Base-by-base conservation (phyloP, 2,113 vertebrate genomes). In the Indicator indicator region DNA sequence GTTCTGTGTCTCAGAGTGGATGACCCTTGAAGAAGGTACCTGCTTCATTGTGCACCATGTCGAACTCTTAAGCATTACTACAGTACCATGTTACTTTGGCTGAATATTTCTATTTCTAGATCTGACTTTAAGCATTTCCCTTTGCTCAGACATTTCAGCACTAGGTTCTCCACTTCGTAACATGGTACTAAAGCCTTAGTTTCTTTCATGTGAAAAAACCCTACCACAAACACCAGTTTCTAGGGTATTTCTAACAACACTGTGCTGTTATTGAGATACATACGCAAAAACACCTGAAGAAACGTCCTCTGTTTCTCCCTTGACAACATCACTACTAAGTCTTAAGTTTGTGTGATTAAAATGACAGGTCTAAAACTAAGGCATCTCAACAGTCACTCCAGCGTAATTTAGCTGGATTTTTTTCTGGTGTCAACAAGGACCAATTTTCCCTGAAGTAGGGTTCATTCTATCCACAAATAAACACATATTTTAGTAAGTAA, bases 81-180 rank as follows among this genome's bases (percentile, higher is more conserved):
- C 0, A 82, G 13, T 27, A 92, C 4, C 12, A 71, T 0, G 0
- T 28, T 73, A 55, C 32, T 38, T 9, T 12, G 15, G 28, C 12
- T 46, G 18, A n/a, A 26, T 36, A 38, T 11, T 52, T 95, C 52
- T 55, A 36, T 36, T 90, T 73, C 82, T 44, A 62, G 9, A 65
- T 11, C 10, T 38, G 20, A 42, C 33, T 84, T 60, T 3, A 86
- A 86, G 73, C 9, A 26, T 36, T 59, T 88, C 27, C 18, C 42
- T 63, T 52, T 80, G 16, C 18, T 88, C 59, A 85, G 19, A 26
- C 9, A 42, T 52, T 59, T 70, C 60, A 63, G 24, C 40, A 65
- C 4, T 0, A 84, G 3, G 17, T 40, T 91, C 27, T 65, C 40
- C 11, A 73, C 23, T 1, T 1, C 7, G 55, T 10, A 76, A 76